A percentile compares a stretch with the other conserved stretches of the same genome.
Evolutionary conservation across 2,797 vertebrate species (phyloP).

Genomic region (Delichon dasypus): DNA sequence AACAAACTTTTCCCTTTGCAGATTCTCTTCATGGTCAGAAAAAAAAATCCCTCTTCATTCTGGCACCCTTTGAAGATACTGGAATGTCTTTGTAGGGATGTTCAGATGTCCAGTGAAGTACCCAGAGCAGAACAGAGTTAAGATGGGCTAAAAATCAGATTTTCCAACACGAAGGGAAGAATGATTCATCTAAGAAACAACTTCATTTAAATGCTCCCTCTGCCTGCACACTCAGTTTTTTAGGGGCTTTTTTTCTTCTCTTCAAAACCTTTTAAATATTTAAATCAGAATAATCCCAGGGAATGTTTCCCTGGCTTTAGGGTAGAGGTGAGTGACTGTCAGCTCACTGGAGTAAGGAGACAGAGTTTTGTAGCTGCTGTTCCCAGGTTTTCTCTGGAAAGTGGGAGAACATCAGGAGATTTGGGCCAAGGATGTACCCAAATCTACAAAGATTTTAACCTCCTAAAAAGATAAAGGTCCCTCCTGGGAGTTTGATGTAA

Average conservation of each 20-base stretch:
- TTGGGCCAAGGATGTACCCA: neutral
- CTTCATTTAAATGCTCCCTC: slow-evolving; percentile 17
- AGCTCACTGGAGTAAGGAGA: neutral
- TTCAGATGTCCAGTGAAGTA: neutral
- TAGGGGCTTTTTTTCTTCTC: neutral
- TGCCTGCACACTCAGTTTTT: neutral
- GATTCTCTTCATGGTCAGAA: neutral
- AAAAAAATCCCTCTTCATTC: neutral
- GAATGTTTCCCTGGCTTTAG: slow-evolving; percentile 13
- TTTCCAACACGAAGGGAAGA: neutral
- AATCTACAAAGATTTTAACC: neutral
- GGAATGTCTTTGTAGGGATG: neutral
- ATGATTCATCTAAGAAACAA: neutral
- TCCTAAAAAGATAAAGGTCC: neutral
- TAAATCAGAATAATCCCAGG: slow-evolving; percentile 11
- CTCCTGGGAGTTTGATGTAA: neutral
- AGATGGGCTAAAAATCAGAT: neutral
- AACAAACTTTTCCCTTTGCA: neutral
- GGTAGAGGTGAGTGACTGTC: slow-evolving; percentile 10
- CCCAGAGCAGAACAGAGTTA: neutral
- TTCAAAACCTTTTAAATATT: slow-evolving; percentile 41
- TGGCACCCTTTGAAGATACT: neutral
- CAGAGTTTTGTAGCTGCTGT: neutral
- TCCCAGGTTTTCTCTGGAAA: neutral
- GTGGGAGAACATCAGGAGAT: neutral